A percentile compares a stretch with the other conserved stretches of the same genome.
These are phyloP conservation scores for Nephrotoma appendiculata DNA, from an alignment of 2,888 invertebrate species.

Conservation along the genomic window DNA sequence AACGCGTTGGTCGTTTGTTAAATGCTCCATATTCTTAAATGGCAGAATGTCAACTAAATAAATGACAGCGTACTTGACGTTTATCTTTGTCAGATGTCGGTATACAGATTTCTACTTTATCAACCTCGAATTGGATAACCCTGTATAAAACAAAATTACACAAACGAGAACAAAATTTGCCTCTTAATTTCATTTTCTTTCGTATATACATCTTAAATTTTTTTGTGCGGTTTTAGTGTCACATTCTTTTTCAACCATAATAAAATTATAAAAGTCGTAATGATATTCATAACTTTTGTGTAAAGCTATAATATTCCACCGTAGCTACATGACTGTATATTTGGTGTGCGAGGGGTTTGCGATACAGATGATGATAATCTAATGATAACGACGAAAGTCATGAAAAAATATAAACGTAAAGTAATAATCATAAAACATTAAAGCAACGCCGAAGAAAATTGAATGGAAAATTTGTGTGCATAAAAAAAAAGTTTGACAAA, in stretches of 20 bases:
- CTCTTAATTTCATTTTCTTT: neutral
- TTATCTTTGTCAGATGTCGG: too few relatives aligned
- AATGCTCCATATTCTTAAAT: too few relatives aligned
- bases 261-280: neutral
- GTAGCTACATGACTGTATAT: neutral
- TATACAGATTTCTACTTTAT: too few relatives aligned
- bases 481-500: neutral
- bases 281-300: neutral
- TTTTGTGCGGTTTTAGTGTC: neutral
- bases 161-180: neutral
- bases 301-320: neutral
- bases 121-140: too few relatives aligned
- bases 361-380: neutral
- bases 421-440: neutral
- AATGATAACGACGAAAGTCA: neutral
- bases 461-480: neutral
- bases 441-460: neutral
- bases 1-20: too few relatives aligned
- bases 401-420: neutral
- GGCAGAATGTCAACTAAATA: too few relatives aligned
- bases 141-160: neutral
- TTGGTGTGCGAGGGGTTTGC: neutral
- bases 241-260: neutral
- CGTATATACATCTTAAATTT: neutral
- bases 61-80: too few relatives aligned